These are phyloP conservation scores for Adelges cooleyi DNA, from an alignment of 1,140 invertebrate species.

Conservation along the genomic window DNA sequence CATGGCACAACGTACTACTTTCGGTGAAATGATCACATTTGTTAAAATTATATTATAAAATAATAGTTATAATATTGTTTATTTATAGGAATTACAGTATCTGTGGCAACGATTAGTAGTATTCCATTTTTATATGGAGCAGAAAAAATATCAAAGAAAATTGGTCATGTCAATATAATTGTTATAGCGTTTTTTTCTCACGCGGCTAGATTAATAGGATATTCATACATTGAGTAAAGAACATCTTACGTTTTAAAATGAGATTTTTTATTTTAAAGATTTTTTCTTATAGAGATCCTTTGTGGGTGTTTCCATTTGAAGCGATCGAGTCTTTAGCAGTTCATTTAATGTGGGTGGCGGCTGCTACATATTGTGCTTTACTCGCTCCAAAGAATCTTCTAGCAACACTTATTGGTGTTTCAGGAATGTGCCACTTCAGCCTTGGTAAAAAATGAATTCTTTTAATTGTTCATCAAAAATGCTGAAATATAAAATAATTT, in stretches of 20 bases:
- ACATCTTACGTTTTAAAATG: not conserved
- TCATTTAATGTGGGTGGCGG: conserved; percentile 79
- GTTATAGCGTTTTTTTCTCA: conserved; percentile 70
- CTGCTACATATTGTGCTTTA: conserved; percentile 68
- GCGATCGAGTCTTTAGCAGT: conserved; percentile 73
- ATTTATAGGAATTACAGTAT: conserved; percentile 57
- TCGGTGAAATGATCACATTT: no score
- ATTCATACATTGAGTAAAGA: conserved; percentile 69
- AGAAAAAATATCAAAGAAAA: conserved; percentile 62
- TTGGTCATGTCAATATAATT: conserved; percentile 70
- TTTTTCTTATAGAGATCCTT: conserved; percentile 51
- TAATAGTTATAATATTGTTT: conserved; percentile 1
- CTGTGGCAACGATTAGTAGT: conserved; percentile 65
- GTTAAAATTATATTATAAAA: not conserved
- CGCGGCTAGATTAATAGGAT: conserved; percentile 61
- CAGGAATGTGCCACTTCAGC: conserved; percentile 73
- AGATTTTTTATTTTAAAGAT: not conserved
- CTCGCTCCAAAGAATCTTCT: conserved; percentile 65
- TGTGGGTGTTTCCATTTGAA: conserved; percentile 77
- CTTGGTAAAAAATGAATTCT: conserved; percentile 44
- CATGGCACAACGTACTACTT: no score
- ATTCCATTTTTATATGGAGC: conserved; percentile 69
- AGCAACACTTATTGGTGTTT: conserved; percentile 66
- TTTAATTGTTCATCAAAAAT: not conserved
- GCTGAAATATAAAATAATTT: conserved; percentile 1